Conservation (phyloP, 2,888 invertebrate species). For the Sicus ferrugineus region DNA sequence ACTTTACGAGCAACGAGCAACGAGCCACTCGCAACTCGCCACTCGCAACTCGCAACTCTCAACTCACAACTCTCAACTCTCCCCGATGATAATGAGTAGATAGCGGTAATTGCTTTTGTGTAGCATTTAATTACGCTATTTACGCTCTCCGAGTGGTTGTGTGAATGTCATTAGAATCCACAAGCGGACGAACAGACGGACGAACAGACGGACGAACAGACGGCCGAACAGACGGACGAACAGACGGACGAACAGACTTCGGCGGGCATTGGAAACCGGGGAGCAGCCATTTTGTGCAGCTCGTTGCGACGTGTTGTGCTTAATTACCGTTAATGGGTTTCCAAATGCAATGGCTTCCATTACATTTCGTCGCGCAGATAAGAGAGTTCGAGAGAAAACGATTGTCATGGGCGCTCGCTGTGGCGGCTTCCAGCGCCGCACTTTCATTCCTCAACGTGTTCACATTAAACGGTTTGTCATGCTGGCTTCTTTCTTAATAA, state of each 20-base stretch:
- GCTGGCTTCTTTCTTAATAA: neutral
- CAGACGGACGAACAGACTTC: neutral
- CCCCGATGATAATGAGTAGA: neutral
- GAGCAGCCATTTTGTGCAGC: conserved; percentile 7
- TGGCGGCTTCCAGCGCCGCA: neutral
- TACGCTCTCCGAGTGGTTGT: neutral
- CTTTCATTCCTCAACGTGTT: neutral
- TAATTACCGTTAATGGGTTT: conserved; percentile 27
- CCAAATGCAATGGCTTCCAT: conserved; percentile 14
- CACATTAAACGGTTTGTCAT: neutral
- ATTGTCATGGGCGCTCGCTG: neutral
- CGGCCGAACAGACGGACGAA: neutral
- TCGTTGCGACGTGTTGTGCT: neutral
- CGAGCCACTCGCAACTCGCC: no score
- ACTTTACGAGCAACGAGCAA: no score
- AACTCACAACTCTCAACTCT: no score
- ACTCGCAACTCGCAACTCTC: no score
- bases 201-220: neutral
- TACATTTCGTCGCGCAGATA: neutral
- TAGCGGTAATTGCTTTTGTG: neutral
- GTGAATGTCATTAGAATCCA: neutral
- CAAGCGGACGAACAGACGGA: neutral
- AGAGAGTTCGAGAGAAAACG: no score
- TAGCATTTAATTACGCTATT: neutral
- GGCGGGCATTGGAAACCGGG: no score